Evolutionary conservation across 2,888 invertebrate genomes (phyloP).

Genomic region (Helicoverpa assulta): DNA sequence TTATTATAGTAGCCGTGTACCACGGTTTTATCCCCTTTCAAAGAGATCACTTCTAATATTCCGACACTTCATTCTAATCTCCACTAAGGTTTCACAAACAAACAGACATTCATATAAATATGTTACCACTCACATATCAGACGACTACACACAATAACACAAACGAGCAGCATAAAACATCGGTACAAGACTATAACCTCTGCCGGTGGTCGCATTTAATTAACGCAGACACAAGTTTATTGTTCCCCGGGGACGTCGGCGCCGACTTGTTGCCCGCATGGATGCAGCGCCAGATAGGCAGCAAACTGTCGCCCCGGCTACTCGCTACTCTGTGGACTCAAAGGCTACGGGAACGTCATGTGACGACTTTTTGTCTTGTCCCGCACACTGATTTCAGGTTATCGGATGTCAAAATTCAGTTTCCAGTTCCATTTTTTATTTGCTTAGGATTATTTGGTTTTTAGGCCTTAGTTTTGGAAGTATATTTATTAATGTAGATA

Average conservation of each 20-base stretch:
- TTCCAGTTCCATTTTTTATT: not conserved
- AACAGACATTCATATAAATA: too few relatives aligned
- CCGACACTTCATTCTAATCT: too few relatives aligned
- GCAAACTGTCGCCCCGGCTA: not conserved
- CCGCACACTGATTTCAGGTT: not conserved
- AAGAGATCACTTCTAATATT: too few relatives aligned
- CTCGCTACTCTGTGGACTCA: conserved; percentile 1
- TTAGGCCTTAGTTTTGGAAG: too few relatives aligned
- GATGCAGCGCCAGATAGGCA: not conserved
- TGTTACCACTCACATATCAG: too few relatives aligned
- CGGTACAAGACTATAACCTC: conserved; percentile 11
- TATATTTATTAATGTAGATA: too few relatives aligned
- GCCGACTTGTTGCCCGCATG: conserved; percentile 37
- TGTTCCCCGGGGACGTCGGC: conserved; percentile 21
- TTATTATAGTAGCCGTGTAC: too few relatives aligned
- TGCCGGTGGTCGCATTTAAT: conserved; percentile 32
- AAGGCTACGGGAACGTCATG: too few relatives aligned
- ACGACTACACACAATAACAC: not conserved
- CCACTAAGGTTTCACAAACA: too few relatives aligned
- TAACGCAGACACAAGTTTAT: conserved; percentile 39
- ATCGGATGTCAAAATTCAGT: not conserved
- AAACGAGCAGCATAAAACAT: conserved; percentile 5
- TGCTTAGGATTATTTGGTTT: too few relatives aligned
- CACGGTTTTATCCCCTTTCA: too few relatives aligned
- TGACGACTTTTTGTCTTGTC: not conserved